Evolutionary conservation across 2,113 vertebrate genomes (phyloP).

Genomic region (Trematomus loennbergii): DNA sequence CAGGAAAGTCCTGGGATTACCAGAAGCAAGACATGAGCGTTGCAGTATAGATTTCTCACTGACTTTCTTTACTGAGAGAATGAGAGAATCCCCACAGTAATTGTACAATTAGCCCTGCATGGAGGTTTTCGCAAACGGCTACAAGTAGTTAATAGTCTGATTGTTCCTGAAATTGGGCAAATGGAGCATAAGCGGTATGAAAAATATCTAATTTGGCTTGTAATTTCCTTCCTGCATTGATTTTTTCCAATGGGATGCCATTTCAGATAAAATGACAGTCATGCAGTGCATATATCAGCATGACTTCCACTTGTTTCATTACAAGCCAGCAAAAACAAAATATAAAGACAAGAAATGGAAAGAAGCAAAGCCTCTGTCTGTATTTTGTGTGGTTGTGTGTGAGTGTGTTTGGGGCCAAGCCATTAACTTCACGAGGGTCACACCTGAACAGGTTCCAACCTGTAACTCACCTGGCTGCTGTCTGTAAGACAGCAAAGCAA

Average conservation of each 20-base stretch:
- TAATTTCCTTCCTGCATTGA: constrained; percentile 66
- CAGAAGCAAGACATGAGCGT: constrained; percentile 22
- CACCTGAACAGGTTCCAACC: constrained; percentile 74
- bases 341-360: constrained; percentile 14
- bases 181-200: constrained; percentile 60
- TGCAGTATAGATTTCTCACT: constrained; percentile 32
- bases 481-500: constrained; percentile 8
- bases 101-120: constrained; percentile 70
- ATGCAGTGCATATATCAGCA: constrained; percentile 23
- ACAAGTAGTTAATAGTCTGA: constrained; percentile 60
- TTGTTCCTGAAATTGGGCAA: constrained; percentile 71
- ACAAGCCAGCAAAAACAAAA: constrained; percentile 36
- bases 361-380: constrained; percentile 1
- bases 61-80: constrained; percentile 35
- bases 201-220: constrained; percentile 66
- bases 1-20: constrained; percentile 40
- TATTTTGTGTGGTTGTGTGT: not conserved
- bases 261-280: constrained; percentile 55
- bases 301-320: constrained; percentile 42
- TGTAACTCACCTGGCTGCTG: constrained; percentile 52
- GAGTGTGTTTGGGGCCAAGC: not conserved
- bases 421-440: constrained; percentile 30
- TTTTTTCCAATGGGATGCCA: constrained; percentile 48
- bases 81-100: constrained; percentile 44
- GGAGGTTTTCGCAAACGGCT: constrained; percentile 51